phyloP scores from a whole-genome alignment of 2,888 invertebrate species.

The Tethea ocularis region DNA sequence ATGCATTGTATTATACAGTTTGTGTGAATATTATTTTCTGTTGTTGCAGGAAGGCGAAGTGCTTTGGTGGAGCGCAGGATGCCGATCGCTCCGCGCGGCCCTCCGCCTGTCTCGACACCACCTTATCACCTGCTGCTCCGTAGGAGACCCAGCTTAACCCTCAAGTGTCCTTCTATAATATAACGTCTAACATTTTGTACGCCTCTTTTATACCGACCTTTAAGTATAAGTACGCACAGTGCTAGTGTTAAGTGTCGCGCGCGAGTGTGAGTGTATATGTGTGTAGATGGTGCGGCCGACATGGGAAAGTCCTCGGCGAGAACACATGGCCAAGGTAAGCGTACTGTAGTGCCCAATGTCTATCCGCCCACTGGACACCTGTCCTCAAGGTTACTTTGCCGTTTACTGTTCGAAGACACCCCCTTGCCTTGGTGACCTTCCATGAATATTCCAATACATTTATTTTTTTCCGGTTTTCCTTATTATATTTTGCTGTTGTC shows the following conservation, averaged over 20 bases:
- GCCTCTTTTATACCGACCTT: slow-evolving; percentile 80
- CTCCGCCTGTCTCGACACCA: slow-evolving; percentile 76
- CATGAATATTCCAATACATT: no score
- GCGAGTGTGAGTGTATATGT: slow-evolving; percentile 73
- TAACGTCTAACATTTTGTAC: slow-evolving; percentile 81
- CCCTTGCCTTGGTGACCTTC: no score
- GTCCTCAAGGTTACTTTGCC: slow-evolving; percentile 50
- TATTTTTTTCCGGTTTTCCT: no score
- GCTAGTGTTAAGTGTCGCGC: slow-evolving; percentile 71
- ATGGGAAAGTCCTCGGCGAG: slow-evolving; percentile 84
- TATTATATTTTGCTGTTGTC: no score
- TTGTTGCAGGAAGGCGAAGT: slow-evolving; percentile 75
- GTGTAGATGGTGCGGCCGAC: slow-evolving; percentile 83
- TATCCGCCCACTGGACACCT: slow-evolving; percentile 50
- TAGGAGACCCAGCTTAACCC: slow-evolving; percentile 74
- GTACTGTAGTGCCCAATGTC: slow-evolving; percentile 33
- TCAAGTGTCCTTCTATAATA: slow-evolving; percentile 81
- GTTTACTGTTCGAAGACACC: slow-evolving; percentile 24
- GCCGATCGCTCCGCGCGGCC: slow-evolving; percentile 83
- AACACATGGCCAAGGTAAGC: slow-evolving; percentile 84
- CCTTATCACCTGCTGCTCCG: slow-evolving; percentile 74
- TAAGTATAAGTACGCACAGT: slow-evolving; percentile 76
- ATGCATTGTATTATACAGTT: slow-evolving; percentile 2
- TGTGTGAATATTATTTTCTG: slow-evolving; percentile 10
- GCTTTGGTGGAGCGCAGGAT: slow-evolving; percentile 72